Conservation (phyloP, 2,113 vertebrate genomes). For the Etheostoma spectabile region DNA sequence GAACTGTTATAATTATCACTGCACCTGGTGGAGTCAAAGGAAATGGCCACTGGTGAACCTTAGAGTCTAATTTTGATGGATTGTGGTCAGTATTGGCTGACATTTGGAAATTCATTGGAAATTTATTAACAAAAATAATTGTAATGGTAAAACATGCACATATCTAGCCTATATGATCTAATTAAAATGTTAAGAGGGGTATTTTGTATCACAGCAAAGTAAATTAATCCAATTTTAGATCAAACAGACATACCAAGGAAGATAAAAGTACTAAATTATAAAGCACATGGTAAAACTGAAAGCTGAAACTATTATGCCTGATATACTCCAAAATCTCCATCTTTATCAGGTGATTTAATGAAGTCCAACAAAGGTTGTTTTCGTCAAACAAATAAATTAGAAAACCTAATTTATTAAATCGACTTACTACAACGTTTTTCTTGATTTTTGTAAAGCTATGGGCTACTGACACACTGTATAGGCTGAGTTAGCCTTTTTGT, state of each 20-base stretch:
- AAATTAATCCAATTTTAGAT: not conserved
- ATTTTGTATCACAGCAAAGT: not conserved
- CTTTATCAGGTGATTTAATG: not conserved
- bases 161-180: not conserved
- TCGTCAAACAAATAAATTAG: not conserved
- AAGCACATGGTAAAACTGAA: not conserved
- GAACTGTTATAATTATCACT: constrained; percentile 52
- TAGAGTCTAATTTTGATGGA: not conserved
- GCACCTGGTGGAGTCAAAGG: constrained; percentile 54
- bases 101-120: not conserved
- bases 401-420: not conserved
- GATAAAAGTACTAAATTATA: not conserved
- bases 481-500: no score
- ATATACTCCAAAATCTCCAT: not conserved
- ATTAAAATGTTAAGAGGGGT: not conserved
- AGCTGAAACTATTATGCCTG: not conserved
- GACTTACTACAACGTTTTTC: not conserved
- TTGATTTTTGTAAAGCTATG: not conserved
- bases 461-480: no score
- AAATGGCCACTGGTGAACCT: constrained; percentile 19
- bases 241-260: not conserved
- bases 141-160: not conserved
- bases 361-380: not conserved
- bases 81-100: not conserved
- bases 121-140: not conserved